Evolutionary conservation across 2,113 vertebrate species (phyloP).

Genomic region (Perca flavescens): DNA sequence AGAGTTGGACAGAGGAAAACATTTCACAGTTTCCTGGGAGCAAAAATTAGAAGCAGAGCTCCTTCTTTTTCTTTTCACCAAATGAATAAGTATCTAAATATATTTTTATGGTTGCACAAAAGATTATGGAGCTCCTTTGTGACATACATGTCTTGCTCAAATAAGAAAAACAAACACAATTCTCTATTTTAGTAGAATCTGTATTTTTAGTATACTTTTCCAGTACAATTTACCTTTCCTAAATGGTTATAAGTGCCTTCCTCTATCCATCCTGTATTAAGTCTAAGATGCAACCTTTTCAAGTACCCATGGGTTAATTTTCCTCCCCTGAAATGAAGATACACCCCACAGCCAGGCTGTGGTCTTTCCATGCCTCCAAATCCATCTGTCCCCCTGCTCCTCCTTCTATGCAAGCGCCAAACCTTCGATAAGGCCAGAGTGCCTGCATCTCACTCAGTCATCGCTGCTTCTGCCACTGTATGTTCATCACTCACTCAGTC

Average conservation of each 20-base stretch:
- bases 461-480: conserved; percentile 70
- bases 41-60: neutral
- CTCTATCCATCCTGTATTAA: neutral
- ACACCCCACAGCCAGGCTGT: conserved; percentile 29
- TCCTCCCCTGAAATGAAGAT: conserved; percentile 42
- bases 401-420: conserved; percentile 38
- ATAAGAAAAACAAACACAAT: neutral
- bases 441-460: conserved; percentile 65
- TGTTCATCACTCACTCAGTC: conserved; percentile 74
- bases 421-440: conserved; percentile 42
- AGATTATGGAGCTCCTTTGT: no score
- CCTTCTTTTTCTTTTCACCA: neutral
- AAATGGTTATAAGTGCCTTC: neutral
- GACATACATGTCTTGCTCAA: neutral
- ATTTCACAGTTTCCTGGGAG: neutral
- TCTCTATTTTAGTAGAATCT: neutral
- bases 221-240: neutral
- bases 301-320: conserved; percentile 21
- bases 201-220: neutral
- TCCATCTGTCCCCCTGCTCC: conserved; percentile 42
- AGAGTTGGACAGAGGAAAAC: neutral
- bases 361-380: conserved; percentile 58
- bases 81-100: neutral
- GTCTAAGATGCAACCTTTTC: conserved; percentile 37
- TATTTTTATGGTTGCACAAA: neutral